A percentile compares a stretch with the other conserved stretches of the same genome.
These are phyloP conservation scores for Heloderma charlesbogerti DNA, from an alignment of 2,113 vertebrate species.

Conservation along the genomic window DNA sequence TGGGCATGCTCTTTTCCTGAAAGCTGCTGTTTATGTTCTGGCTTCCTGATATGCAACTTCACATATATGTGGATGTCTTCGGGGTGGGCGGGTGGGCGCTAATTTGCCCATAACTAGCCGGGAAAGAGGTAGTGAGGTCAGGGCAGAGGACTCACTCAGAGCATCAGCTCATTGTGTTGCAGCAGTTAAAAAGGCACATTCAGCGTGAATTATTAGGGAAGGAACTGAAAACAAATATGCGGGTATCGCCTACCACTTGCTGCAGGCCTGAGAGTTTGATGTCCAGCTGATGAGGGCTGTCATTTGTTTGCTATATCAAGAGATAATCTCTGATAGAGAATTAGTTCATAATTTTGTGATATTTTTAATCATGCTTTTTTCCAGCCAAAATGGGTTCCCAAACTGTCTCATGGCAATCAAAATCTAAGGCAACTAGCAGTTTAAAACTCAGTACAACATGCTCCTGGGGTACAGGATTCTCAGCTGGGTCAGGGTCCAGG, in stretches of 20 bases:
- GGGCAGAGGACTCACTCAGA: background rate
- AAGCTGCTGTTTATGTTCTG: background rate
- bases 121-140: background rate
- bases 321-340: conserved; percentile 14
- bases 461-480: too few species aligned
- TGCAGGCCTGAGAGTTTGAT: background rate
- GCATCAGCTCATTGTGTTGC: background rate
- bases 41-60: background rate
- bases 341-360: background rate
- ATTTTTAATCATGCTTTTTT: background rate
- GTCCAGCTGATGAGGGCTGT: background rate
- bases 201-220: background rate
- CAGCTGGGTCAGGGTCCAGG: background rate
- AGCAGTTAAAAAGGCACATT: background rate
- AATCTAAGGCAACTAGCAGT: background rate
- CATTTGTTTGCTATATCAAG: conserved; percentile 45
- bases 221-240: background rate
- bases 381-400: background rate
- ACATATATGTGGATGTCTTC: background rate
- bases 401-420: background rate
- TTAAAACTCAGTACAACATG: background rate
- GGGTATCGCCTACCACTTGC: background rate
- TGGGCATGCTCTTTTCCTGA: background rate
- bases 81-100: background rate
- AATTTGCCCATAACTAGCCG: background rate